Evolutionary conservation across 2,888 invertebrate species (phyloP).

Genomic region (Allophyes oxyacanthae): DNA sequence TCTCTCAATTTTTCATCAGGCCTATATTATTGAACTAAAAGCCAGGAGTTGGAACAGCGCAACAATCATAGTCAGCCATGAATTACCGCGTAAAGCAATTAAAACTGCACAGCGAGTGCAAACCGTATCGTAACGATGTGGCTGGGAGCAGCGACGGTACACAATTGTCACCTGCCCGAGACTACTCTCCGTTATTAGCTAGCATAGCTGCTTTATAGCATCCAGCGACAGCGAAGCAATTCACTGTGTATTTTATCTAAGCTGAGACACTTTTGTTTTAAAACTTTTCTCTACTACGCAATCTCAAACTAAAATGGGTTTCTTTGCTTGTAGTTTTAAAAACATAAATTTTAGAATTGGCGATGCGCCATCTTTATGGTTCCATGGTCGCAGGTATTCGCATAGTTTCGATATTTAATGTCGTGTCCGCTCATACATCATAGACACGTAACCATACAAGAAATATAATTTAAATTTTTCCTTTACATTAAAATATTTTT

Average conservation of each 20-base stretch:
- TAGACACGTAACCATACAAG: conserved; percentile 8
- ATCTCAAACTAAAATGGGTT: conserved; percentile 42
- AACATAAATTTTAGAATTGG: conserved; percentile 42
- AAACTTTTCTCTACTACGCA: conserved; percentile 32
- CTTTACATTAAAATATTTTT: too few species aligned
- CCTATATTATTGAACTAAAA: too few species aligned
- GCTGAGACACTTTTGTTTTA: conserved; percentile 31
- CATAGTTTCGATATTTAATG: conserved; percentile 22
- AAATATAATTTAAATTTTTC: too few species aligned
- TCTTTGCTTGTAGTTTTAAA: conserved; percentile 22
- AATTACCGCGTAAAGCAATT: conserved; percentile 62
- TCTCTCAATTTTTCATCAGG: too few species aligned
- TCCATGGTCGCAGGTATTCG: conserved; percentile 25
- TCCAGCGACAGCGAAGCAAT: conserved; percentile 21
- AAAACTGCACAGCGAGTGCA: conserved; percentile 53
- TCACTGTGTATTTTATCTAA: conserved; percentile 43
- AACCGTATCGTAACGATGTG: conserved; percentile 51
- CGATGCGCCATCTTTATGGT: conserved; percentile 29
- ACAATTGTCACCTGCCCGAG: conserved; percentile 55
- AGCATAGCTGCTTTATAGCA: conserved; percentile 51
- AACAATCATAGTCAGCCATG: too few species aligned
- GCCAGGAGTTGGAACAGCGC: too few species aligned
- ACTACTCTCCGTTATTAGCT: conserved; percentile 57
- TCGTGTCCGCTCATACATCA: conserved; percentile 17
- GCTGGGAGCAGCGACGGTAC: neutral